phyloP scores from a whole-genome alignment of 2,888 invertebrate genomes.

The Platycheirus albimanus region DNA sequence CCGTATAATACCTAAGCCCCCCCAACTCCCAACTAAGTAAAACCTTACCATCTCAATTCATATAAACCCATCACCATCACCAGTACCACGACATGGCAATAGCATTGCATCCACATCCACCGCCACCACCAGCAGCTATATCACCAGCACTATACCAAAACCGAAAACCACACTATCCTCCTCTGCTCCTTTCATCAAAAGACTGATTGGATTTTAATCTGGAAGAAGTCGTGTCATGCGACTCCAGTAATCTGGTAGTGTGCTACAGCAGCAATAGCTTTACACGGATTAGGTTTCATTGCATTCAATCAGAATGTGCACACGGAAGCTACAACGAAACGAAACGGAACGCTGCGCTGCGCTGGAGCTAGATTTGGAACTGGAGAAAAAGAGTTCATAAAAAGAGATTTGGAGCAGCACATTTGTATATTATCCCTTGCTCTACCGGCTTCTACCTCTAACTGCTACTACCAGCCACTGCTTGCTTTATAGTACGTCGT shows the following conservation, averaged over 20 bases:
- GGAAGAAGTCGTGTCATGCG: slow-evolving; percentile 69
- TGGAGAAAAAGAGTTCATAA: slow-evolving; percentile 10
- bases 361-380: too few relatives aligned
- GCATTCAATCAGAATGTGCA: slow-evolving; percentile 54
- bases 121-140: slow-evolving; percentile 14
- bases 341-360: too few relatives aligned
- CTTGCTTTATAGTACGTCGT: too few relatives aligned
- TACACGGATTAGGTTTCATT: slow-evolving; percentile 72
- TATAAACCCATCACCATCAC: too few relatives aligned
- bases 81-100: too few relatives aligned
- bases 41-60: slow-evolving; percentile 21
- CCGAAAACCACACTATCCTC: slow-evolving; percentile 55
- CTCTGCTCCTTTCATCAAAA: slow-evolving; percentile 35
- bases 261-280: slow-evolving; percentile 55
- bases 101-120: slow-evolving; percentile 24
- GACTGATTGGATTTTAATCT: slow-evolving; percentile 74
- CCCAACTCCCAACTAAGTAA: slow-evolving; percentile 7
- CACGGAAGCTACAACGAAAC: slow-evolving; percentile 51
- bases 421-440: slow-evolving; percentile 34
- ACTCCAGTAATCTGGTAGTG: slow-evolving; percentile 63
- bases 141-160: slow-evolving; percentile 9
- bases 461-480: too few relatives aligned
- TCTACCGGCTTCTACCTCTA: not conserved
- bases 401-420: slow-evolving; percentile 63
- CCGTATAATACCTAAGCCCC: too few relatives aligned